A percentile compares a stretch with the other conserved stretches of the same genome.
phyloP scores from a whole-genome alignment of 1,140 invertebrate species.

The Drosophila arizonae region DNA sequence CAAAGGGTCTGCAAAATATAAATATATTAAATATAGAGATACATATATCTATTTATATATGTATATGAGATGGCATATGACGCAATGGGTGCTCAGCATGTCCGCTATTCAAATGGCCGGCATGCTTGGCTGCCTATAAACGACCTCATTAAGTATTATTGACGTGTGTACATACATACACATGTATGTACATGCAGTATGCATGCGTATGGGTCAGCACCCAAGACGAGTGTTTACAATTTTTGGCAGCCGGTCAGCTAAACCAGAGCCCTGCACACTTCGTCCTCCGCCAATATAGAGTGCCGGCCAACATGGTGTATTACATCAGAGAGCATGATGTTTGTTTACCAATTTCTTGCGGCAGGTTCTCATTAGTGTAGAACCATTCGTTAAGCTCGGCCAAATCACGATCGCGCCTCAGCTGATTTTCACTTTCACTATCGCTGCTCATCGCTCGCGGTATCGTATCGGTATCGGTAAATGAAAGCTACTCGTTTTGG shows the following conservation, averaged over 20 bases:
- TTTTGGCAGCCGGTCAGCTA: conserved; percentile 30
- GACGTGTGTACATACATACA: conserved; percentile 7
- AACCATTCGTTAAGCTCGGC: conserved; percentile 70
- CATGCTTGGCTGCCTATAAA: conserved; percentile 53
- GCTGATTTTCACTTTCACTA: conserved; percentile 45
- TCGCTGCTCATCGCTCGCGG: conserved; percentile 45
- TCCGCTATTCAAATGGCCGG: conserved; percentile 23
- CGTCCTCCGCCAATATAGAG: background rate
- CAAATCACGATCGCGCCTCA: conserved; percentile 59
- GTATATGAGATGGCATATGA: conserved; percentile 36
- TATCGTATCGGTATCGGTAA: conserved; percentile 31
- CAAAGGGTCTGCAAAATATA: conserved; percentile 55
- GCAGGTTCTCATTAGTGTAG: conserved; percentile 66
- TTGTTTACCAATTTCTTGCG: conserved; percentile 72
- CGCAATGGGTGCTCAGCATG: conserved; percentile 42
- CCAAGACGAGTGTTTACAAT: conserved; percentile 12
- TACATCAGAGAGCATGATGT: conserved; percentile 22
- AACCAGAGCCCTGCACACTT: background rate
- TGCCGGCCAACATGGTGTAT: background rate
- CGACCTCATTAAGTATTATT: conserved; percentile 64
- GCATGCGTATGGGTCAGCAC: conserved; percentile 3
- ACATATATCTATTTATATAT: conserved; percentile 2
- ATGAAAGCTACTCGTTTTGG: background rate
- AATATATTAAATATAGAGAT: conserved; percentile 5
- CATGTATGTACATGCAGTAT: background rate